Percentiles rank a stretch among this genome's conserved stretches.
Conservation (phyloP, 1,140 invertebrate genomes). For the Melanaphis sacchari region DNA sequence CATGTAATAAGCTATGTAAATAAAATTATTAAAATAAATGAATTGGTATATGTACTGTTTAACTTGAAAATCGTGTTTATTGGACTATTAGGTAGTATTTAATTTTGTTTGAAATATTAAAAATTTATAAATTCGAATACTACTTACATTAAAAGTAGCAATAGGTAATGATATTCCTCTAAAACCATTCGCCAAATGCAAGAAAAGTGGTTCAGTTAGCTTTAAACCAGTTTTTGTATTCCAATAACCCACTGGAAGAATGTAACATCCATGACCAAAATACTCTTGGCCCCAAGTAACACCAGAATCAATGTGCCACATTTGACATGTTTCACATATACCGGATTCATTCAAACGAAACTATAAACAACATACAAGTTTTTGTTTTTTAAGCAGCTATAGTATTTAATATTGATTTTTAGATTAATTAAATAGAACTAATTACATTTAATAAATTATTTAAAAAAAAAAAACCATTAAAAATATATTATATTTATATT, state of each 20-base stretch:
- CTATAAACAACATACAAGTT: conserved; percentile 62
- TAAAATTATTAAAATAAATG: too few relatives aligned
- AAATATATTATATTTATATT: too few relatives aligned
- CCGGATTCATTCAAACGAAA: conserved; percentile 66
- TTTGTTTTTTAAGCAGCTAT: neutral
- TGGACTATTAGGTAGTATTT: too few relatives aligned
- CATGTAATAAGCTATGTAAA: too few relatives aligned
- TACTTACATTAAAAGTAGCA: conserved; percentile 73
- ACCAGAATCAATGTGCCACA: conserved; percentile 72
- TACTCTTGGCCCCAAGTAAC: conserved; percentile 72
- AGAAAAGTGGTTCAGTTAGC: conserved; percentile 76
- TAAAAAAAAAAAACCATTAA: too few relatives aligned
- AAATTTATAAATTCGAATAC: neutral
- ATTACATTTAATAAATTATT: neutral
- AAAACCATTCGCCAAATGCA: conserved; percentile 80
- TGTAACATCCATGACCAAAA: conserved; percentile 61
- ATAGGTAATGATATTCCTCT: conserved; percentile 75
- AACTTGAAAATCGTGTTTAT: too few relatives aligned
- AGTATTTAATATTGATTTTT: neutral
- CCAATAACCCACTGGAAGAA: conserved; percentile 77
- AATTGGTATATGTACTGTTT: too few relatives aligned
- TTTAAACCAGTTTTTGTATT: conserved; percentile 72
- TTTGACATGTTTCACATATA: conserved; percentile 71
- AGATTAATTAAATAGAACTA: neutral
- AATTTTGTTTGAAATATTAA: too few relatives aligned